These are phyloP conservation scores for Frieseomelitta varia DNA, from an alignment of 1,140 invertebrate species.

Conservation along the genomic window DNA sequence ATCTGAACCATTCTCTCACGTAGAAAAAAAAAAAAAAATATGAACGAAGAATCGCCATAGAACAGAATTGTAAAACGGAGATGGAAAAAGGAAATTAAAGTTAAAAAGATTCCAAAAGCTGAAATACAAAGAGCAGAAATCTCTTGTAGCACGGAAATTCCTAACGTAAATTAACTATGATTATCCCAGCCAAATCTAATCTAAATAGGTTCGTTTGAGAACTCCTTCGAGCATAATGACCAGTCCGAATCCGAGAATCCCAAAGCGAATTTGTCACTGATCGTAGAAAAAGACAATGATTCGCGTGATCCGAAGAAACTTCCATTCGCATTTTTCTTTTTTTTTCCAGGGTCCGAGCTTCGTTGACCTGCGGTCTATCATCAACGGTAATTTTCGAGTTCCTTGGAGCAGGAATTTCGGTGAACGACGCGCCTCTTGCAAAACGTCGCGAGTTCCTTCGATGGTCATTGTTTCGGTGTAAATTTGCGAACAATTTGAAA, in stretches of 20 bases:
- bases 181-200: neutral
- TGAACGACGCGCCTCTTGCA: no score
- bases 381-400: constrained; percentile 51
- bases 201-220: neutral
- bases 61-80: no score
- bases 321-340: neutral
- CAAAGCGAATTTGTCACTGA: constrained; percentile 48
- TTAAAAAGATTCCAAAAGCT: neutral
- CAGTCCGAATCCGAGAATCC: constrained; percentile 21
- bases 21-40: no score
- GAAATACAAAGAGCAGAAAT: neutral
- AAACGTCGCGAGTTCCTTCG: neutral
- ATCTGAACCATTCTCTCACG: neutral
- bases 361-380: neutral
- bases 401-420: constrained; percentile 1
- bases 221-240: constrained; percentile 10
- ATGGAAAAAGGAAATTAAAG: neutral
- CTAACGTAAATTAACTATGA: neutral
- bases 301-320: constrained; percentile 42
- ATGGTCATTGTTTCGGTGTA: neutral
- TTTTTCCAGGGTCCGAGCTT: neutral
- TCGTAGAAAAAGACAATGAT: neutral
- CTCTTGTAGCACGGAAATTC: neutral
- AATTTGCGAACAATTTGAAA: neutral
- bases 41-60: no score